Conservation (phyloP, 2,797 vertebrate species). For the Okamejei kenojei region DNA sequence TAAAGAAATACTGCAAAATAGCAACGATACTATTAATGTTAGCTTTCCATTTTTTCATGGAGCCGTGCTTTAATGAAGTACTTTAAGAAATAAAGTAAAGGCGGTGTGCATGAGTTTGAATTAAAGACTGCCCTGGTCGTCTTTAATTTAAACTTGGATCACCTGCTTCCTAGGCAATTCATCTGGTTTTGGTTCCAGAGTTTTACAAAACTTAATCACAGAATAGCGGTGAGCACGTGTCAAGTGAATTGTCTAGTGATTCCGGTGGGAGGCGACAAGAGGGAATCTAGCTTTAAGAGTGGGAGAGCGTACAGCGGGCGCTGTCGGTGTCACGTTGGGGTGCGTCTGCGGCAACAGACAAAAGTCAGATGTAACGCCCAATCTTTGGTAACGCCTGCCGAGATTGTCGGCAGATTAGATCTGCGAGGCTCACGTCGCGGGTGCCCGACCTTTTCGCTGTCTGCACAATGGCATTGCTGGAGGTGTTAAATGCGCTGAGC, state of each 20-base stretch:
- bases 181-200: neutral
- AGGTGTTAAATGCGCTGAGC: neutral
- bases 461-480: neutral
- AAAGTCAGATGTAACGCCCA: too few relatives aligned
- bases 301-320: neutral
- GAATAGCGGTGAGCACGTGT: neutral
- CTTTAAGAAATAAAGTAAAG: neutral
- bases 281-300: neutral
- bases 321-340: neutral
- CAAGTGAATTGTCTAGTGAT: neutral
- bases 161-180: neutral
- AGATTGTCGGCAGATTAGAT: neutral
- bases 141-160: too few relatives aligned
- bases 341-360: neutral
- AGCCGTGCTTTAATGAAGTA: neutral
- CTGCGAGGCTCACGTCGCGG: slow-evolving; percentile 17
- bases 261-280: neutral
- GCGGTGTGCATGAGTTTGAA: neutral
- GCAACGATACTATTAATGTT: too few relatives aligned
- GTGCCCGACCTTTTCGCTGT: neutral
- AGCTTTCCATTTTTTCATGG: neutral
- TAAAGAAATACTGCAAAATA: too few relatives aligned
- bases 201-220: neutral
- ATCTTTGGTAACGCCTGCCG: too few relatives aligned
- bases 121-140: neutral